These are phyloP conservation scores for Caenorhabditis briggsae DNA, from an alignment of 1,140 invertebrate genomes.

Conservation along the genomic window DNA sequence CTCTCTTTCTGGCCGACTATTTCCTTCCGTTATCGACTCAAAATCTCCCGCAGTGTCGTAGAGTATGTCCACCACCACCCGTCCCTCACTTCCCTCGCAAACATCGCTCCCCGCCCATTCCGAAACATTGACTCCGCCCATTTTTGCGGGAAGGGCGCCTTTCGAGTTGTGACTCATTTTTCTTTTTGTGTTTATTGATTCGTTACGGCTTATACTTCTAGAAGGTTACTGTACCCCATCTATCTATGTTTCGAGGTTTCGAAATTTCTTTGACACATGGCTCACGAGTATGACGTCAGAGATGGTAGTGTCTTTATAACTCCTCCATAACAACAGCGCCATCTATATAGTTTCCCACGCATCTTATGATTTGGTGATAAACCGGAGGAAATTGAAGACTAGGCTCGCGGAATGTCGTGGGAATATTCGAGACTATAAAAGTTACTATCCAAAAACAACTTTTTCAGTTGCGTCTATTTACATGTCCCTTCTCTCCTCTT, in stretches of 20 bases:
- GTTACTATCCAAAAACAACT: background rate
- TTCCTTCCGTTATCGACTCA: constrained; percentile 50
- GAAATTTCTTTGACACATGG: constrained; percentile 13
- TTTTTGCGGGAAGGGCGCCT: constrained; percentile 46
- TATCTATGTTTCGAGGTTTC: background rate
- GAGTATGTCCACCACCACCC: background rate
- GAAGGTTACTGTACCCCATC: background rate
- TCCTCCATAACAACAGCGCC: background rate
- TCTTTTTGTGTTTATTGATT: constrained; percentile 48
- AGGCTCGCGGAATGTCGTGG: constrained; percentile 5
- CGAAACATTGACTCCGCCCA: constrained; percentile 14
- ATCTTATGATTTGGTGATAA: constrained; percentile 32
- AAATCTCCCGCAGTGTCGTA: constrained; percentile 41
- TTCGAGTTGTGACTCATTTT: constrained; percentile 20
- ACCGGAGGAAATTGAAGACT: constrained; percentile 2
- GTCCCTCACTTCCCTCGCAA: constrained; percentile 30
- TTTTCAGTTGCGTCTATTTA: background rate
- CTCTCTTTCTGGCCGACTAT: background rate
- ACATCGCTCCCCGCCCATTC: constrained; percentile 39
- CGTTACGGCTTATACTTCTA: background rate
- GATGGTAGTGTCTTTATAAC: background rate
- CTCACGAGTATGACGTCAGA: constrained; percentile 41
- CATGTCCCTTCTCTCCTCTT: background rate
- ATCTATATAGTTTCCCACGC: constrained; percentile 24
- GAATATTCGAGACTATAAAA: constrained; percentile 17